Evolutionary conservation across 1,140 invertebrate genomes (phyloP), one percentile per base, ranked within the genome.

Genomic region (Hyposmocoma kahamanoa): DNA sequence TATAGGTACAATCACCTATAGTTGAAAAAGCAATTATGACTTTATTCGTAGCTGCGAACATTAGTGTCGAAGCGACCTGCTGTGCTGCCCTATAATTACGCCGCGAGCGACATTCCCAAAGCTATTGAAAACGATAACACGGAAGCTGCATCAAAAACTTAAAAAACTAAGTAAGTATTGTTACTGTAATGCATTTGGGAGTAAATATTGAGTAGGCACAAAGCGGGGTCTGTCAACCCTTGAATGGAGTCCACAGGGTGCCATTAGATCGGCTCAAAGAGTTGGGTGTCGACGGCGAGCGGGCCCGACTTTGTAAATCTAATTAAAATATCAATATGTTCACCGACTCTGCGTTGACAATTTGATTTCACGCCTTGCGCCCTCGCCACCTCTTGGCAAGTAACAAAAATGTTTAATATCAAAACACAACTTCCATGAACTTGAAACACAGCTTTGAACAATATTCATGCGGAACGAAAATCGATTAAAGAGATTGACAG

Each of bases 261-360:
- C 80, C 82, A 85, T 85, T 85, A 85, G 72, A 65, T 56, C 67
- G 62, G 67, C 67, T 76, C 74, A 84, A 82, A 85, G 82, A 85
- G 79, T 81, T 83, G 79, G 79, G 76, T 76, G 79, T 73, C 50
- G 67, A 75, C 76, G 59, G 51, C 66, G 57, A 61, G 19, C 19
- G 4, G 64, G 62, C 70, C 68, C 70, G 76, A 82, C 78, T 82
- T 82, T 81, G 78, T 84, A 81, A 84, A 85, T 85, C 82, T 85
- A 85, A 85, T 85, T 85, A 84, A 84, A 85, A 85, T 85, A 85
- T 84, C 80, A 85, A 84, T 85, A 84, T 82, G 80, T 71, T 82
- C 62, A 59, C 72, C 64, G 57, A 62, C 57, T 67, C 74, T 72
- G 68, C 66, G 77, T 74, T 75, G 76, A 83, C 76, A 80, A 83